Base-by-base conservation (phyloP, 2,888 invertebrate species). In the Nebria brevicollis region DNA sequence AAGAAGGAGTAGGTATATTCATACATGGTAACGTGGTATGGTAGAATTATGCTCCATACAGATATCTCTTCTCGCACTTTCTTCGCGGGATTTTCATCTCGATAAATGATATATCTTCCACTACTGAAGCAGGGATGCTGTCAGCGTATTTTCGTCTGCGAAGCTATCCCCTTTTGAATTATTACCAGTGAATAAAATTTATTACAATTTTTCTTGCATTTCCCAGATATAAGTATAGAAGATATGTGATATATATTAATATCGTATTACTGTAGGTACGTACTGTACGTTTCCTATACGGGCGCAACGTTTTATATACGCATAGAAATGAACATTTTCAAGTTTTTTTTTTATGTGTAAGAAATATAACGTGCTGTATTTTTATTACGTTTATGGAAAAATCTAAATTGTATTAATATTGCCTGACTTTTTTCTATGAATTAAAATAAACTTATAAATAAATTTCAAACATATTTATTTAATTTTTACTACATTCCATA, bases 91-190 rank as follows among this genome's bases (percentile, higher is more conserved):
- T 73, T 78, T 73, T 54, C 84, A 87, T 87, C 87, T 86, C 87
- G 87, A 88, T 87, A 88, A 88, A 88, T 88, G 88, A 88, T 88
- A 88, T 87, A 54, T 54, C 11, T 54, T 54, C 54, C 11, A 8
- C 8, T 54, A 54, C 11, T 54, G 54, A 11, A 54, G 54, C 54
- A 54, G 54, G 11, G 86, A 85, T 84, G 85, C 86, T 86, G 86
- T 78, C 78, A 78, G 66, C 79, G 74, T 54, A 79, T 73, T 80
- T 70, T 75, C 26, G 15, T 25, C 70, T 26, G 34, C 70, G 66
- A 75, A 86, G 87, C 86, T 87, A 88, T 88, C 88, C 87, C 87
- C 86, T 86, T 87, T 87, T 88, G 88, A 88, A 88, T 88, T 88
- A 88, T 88, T 88, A 86, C 88, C 87, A 87, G 85, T 86, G 86